phyloP scores from a whole-genome alignment of 2,888 invertebrate genomes.

The Brachypalpus laphriformis region DNA sequence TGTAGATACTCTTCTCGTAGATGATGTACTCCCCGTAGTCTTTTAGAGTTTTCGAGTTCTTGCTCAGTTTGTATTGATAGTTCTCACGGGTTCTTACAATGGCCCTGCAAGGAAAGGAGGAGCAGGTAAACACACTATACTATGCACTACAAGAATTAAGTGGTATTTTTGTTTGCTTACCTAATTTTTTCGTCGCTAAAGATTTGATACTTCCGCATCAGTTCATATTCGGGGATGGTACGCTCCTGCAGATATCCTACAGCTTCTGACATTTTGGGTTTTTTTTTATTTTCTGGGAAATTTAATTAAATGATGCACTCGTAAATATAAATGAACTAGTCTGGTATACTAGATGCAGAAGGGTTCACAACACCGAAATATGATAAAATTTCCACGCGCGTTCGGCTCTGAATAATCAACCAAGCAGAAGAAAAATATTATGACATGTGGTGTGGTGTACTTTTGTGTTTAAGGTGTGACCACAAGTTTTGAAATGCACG shows the following conservation, averaged over 20 bases:
- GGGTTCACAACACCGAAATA: neutral
- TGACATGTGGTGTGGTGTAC: no score
- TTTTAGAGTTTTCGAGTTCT: slow-evolving; percentile 75
- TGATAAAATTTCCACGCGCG: neutral
- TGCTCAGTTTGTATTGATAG: slow-evolving; percentile 78
- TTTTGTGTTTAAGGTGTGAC: neutral
- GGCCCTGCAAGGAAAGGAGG: slow-evolving; percentile 75
- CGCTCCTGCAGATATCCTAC: slow-evolving; percentile 91
- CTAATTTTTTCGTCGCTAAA: slow-evolving; percentile 88
- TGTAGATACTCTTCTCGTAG: slow-evolving; percentile 79
- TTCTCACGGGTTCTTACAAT: slow-evolving; percentile 79
- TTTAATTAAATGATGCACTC: neutral
- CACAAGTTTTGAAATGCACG: neutral
- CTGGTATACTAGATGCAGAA: neutral
- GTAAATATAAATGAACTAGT: slow-evolving; percentile 11
- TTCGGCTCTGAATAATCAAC: neutral
- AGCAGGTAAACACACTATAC: no score
- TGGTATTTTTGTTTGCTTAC: slow-evolving; percentile 84
- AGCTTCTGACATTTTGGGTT: slow-evolving; percentile 89
- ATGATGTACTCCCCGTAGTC: slow-evolving; percentile 80
- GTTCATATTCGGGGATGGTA: slow-evolving; percentile 91
- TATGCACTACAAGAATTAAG: no score
- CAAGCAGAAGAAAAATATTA: neutral
- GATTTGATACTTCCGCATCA: slow-evolving; percentile 88
- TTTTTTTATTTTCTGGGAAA: neutral